Base-by-base conservation (phyloP, 2,888 invertebrate genomes). In the Eupithecia exiguata region DNA sequence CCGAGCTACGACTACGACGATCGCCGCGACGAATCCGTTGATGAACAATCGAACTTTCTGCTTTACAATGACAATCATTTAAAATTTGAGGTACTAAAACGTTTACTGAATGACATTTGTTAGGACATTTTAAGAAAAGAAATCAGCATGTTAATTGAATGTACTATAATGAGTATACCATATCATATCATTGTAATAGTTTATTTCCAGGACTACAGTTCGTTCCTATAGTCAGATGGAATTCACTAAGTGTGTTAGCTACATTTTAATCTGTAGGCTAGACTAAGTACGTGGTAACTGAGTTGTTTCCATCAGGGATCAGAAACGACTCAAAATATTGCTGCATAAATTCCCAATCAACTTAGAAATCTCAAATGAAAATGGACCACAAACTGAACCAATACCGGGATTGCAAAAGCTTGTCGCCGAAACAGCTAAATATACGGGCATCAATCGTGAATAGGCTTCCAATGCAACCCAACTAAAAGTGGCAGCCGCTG, bases 381-480 rank as follows among this genome's bases (percentile, higher is more conserved):
- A 74, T 68, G 69, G 65, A 72, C 40, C 53, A 38, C 30, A 46
- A 69, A 30, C 38, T 65, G 61, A 69, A 46, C 35, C 43, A 71
- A 68, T 67, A 70, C n/a, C 65, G 40, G 53, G 67, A 77, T 84
- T 81, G 83, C 83, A 78, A 82, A 83, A 82, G 76, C 78, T 74
- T 78, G 83, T 82, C 78, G 77, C 73, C 76, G 70, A 74, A 78
- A 78, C 70, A 53, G 74, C 66, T 77, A 74, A 80, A 81, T 83
- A 82, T 83, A 83, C 79, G 81, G 80, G 73, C 81, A 84, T 84
- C 81, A 81, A 81, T 82, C 83, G 80, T 77, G 77, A 81, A 83
- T 83, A 79, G 82, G 78, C 77, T 77, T 68, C 79, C 81, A 79
- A 82, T 80, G 78, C 69, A 68, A 72, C 12, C 70, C 58, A 68